Evolutionary conservation across 92 coral and sea anemone genomes (phyloP), one percentile per base, ranked within the genome.

Genomic region (Phymanthus crucifer): DNA sequence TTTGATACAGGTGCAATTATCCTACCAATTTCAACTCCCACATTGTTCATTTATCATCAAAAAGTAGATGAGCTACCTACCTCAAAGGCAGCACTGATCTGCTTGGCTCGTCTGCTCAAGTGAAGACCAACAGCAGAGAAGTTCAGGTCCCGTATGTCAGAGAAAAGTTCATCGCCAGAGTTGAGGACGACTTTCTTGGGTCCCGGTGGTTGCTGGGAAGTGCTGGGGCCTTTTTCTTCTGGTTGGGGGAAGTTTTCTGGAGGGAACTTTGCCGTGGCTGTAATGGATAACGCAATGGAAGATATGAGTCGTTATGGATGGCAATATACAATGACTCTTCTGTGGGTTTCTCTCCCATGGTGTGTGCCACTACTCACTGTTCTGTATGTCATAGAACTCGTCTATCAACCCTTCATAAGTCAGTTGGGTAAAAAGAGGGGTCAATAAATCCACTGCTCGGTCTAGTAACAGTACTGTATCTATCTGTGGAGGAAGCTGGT

Each of bases 371-470:
- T 79, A 83, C 99, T 89, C 72, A 96, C 99, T 96, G 81, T 96
- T 91, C 13, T 96, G 96, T 66, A 93, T 96, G 61, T 88, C 92
- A 86, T 88, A 96, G 4, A 96, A 73, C 58, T 96, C 99, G 78
- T 96, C 99, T 36, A 93, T 96, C 38, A 96, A 89, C n/a, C 99
- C 99, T 72, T 96, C 99, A 66, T 96, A 96, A 0, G 99, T 96
- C 66, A 96, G 93, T 43, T 96, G 99, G 3, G 99, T 96, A 58
- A 94, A 91, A 34, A 96, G 84, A 29, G 99, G 99, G 32, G 99
- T 96, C 69, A 96, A 75, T 19, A 91, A 56, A 76, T 96, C 99
- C 32, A 96, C 94, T 73, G 90, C 88, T 72, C 98, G 89, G 70
- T 95, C 99, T 32, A 95, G 84, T 38, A 95, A 87, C 33, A 95